Conservation (phyloP, 2,888 invertebrate genomes). For the Alsophila aescularia region DNA sequence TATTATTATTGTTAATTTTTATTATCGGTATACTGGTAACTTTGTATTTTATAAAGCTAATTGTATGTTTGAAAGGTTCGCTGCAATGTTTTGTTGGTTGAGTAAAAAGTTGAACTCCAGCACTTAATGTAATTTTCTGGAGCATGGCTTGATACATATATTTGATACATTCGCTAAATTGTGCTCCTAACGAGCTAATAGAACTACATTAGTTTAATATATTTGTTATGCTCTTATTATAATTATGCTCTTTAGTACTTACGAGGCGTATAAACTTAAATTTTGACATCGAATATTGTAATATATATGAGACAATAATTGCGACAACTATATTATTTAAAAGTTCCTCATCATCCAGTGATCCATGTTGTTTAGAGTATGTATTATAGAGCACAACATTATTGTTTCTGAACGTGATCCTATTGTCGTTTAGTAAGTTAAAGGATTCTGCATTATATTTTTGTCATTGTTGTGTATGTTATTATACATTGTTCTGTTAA, state of each 20-base stretch:
- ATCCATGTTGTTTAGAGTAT: not conserved
- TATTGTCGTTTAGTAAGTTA: constrained; percentile 28
- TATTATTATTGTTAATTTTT: constrained; percentile 15
- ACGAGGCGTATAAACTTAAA: constrained; percentile 16
- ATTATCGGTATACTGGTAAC: constrained; percentile 27
- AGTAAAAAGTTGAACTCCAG: not conserved
- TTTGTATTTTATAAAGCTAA: constrained; percentile 6
- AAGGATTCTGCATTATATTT: constrained; percentile 31
- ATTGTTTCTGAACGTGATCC: constrained; percentile 13
- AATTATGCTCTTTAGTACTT: constrained; percentile 1
- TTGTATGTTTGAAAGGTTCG: constrained; percentile 4
- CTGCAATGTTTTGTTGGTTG: not conserved
- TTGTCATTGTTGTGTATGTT: constrained; percentile 39
- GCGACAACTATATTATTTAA: constrained; percentile 25
- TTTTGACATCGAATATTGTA: constrained; percentile 33
- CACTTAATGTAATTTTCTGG: not conserved
- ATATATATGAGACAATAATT: constrained; percentile 27
- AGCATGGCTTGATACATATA: not conserved
- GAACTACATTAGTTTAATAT: too few species aligned
- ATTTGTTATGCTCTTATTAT: too few species aligned
- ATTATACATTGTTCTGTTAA: constrained; percentile 50
- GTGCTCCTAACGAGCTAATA: not conserved
- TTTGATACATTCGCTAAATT: not conserved
- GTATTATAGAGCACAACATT: constrained; percentile 23
- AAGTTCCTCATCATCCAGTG: constrained; percentile 35